Percentiles rank a stretch among this genome's conserved stretches.
These are phyloP conservation scores for Neomorphus geoffroyi DNA, from an alignment of 2,797 vertebrate genomes.

Conservation along the genomic window DNA sequence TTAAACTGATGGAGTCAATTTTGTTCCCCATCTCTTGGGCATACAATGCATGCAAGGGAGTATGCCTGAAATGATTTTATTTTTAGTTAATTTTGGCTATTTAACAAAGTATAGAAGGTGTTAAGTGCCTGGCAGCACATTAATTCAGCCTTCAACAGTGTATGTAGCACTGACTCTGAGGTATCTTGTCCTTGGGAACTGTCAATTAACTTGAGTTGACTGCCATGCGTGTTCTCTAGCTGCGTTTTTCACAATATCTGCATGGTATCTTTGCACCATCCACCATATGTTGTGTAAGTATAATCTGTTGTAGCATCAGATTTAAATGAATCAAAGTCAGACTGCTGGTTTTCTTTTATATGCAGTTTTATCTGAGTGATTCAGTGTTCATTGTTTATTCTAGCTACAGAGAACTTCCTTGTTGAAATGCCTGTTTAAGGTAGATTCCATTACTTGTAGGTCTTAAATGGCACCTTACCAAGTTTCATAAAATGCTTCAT, in stretches of 20 bases:
- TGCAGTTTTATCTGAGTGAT: not conserved
- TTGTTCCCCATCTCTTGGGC: not conserved
- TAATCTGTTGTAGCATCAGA: not conserved
- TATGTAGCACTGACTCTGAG: not conserved
- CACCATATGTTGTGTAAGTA: too few species aligned
- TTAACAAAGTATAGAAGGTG: not conserved
- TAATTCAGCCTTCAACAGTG: fast-evolving
- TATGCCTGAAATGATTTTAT: not conserved
- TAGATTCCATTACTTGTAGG: not conserved
- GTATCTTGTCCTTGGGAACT: not conserved
- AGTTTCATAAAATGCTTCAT: not conserved
- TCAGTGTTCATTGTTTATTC: not conserved
- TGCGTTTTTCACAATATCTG: not conserved
- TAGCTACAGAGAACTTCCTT: not conserved
- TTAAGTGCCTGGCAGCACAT: not conserved
- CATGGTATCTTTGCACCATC: not conserved
- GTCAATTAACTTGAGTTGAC: too few species aligned
- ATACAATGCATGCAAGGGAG: fast-evolving
- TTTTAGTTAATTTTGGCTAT: not conserved
- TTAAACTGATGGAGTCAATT: not conserved
- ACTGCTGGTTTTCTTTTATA: not conserved
- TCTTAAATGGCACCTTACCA: not conserved
- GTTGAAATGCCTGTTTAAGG: not conserved
- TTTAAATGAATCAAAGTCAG: not conserved
- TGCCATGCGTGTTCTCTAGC: not conserved